Evolutionary conservation across 1,140 invertebrate species (phyloP), one percentile per base, ranked within the genome.

Genomic region (Lutraria rhynchaena): DNA sequence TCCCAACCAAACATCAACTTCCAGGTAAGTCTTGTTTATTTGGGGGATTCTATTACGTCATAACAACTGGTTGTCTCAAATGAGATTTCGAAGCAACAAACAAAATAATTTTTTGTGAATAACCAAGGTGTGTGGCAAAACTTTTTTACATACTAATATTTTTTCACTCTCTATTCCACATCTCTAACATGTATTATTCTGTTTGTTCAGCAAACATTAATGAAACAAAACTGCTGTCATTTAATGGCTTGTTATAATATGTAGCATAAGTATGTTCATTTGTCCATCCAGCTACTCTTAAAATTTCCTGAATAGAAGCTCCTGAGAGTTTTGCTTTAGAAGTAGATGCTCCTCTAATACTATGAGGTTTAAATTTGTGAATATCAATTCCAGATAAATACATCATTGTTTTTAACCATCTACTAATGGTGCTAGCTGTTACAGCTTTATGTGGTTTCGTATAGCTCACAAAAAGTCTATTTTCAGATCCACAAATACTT

Each of bases 401-500:
- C 61, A 67, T 67, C 5, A 67, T 37, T 41, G 37, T 67, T 67
- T 67, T 67, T 67, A 67, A 67, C 61, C 61, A 67, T 49, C 51
- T 0, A 33, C 61, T 22, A 5, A 78, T 78, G 35, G 61, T 69
- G 35, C 60, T 51, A 29, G 61, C 37, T 33, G 44, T 57, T 1
- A 78, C 63, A 41, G 60, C 46, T 57, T 33, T 41, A 57, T 78
- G 46, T 9, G 75, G 63, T 49, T 53, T n/a, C 5, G 69, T 29
- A 78, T 37, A 78, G 69, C 75, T 78, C 19, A 69, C 46, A 44
- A 78, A 78, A 35, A 78, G 33, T 19, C 1, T 41, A 19, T 41
- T 37, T 44, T 69, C 63, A 46, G 57, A 41, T 11, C 37, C 53
- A 4, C 75, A 33, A 35, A 67, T 19, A 0, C 19, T 58, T 37